phyloP scores from a whole-genome alignment of 35 echinoderm and acorn worm genomes.

The Apostichopus parvimensis region DNA sequence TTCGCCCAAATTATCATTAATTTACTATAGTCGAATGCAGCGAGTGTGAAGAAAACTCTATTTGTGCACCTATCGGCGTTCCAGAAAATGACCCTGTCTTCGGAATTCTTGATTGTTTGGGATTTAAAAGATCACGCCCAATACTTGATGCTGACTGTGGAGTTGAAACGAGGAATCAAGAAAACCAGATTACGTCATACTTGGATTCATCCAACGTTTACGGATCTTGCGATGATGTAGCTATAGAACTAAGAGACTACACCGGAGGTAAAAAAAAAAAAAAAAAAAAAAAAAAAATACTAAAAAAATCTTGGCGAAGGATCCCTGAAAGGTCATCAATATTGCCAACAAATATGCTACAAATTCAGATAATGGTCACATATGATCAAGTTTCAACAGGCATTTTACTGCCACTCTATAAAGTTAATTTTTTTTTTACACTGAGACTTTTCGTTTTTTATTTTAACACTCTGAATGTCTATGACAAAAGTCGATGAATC shows the following conservation, averaged over 20 bases:
- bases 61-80: conserved; percentile 27
- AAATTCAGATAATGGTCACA: no score
- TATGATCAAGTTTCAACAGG: no score
- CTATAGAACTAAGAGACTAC: conserved; percentile 6
- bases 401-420: no score
- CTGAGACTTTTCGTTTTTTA: no score
- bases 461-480: no score
- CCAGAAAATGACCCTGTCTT: conserved; percentile 17
- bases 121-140: conserved; percentile 46
- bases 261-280: conserved; percentile 4
- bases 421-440: no score
- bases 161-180: background rate
- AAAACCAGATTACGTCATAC: conserved; percentile 62
- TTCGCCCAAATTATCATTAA: no score
- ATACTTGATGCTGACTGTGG: background rate
- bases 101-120: background rate
- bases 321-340: no score
- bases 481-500: no score
- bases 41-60: background rate
- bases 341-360: no score
- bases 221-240: conserved; percentile 17
- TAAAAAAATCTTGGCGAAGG: no score
- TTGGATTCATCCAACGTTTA: conserved; percentile 57
- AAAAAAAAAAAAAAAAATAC: no score
- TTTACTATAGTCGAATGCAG: background rate